Evolutionary conservation across 2,888 invertebrate genomes (phyloP).

Genomic region (Drosophila paramelanica): DNA sequence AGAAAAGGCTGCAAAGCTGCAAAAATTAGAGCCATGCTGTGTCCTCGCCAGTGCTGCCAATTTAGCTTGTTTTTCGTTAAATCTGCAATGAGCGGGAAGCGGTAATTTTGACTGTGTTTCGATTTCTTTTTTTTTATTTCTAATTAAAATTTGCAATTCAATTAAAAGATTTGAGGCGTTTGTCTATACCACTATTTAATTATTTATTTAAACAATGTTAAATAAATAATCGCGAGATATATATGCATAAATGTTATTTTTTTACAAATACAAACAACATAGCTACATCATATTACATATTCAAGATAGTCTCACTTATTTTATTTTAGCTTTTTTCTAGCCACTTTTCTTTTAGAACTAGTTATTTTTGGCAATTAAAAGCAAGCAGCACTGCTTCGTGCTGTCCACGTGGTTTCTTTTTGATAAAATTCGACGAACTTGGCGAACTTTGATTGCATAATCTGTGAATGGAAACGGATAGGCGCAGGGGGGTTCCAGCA

Average conservation of each 20-base stretch:
- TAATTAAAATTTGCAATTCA: too few relatives aligned
- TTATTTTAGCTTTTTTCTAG: not conserved
- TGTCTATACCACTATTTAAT: too few relatives aligned
- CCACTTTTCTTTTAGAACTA: not conserved
- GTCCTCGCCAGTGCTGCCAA: slow-evolving; percentile 13
- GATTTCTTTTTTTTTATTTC: too few relatives aligned
- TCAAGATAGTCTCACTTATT: too few relatives aligned
- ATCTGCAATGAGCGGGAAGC: not conserved
- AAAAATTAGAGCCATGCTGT: slow-evolving; percentile 61
- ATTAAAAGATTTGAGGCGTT: too few relatives aligned
- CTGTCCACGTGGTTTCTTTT: slow-evolving; percentile 14
- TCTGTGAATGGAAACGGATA: slow-evolving; percentile 36
- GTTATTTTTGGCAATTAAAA: not conserved
- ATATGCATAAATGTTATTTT: too few relatives aligned
- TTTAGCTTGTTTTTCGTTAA: not conserved
- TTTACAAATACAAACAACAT: not conserved
- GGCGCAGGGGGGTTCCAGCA: slow-evolving; percentile 5
- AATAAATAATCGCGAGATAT: too few relatives aligned
- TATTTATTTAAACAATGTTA: too few relatives aligned
- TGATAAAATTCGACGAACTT: slow-evolving; percentile 32
- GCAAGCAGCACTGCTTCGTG: not conserved
- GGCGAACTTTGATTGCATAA: slow-evolving; percentile 67
- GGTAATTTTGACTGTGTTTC: not conserved
- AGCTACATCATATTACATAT: too few relatives aligned
- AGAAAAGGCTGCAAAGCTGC: slow-evolving; percentile 61